A percentile compares a stretch with the other conserved stretches of the same genome.
Evolutionary conservation across 2,113 vertebrate species (phyloP).

Genomic region (Mugil cephalus): DNA sequence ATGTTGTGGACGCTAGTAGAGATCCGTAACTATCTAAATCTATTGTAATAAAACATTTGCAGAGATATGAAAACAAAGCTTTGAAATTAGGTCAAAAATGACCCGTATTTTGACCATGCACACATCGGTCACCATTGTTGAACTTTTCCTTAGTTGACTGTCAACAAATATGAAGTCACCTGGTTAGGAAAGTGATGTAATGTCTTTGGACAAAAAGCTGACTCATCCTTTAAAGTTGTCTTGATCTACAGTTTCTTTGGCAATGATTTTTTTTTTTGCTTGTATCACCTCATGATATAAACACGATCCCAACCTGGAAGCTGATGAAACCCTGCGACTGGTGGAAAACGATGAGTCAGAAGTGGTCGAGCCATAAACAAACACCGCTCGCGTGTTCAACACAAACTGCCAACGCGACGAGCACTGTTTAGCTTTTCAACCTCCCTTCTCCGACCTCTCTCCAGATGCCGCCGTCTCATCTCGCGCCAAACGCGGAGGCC

Average conservation of each 20-base stretch:
- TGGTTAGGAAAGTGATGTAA: background rate
- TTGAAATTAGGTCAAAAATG: background rate
- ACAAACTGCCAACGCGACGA: background rate
- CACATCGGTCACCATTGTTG: constrained; percentile 5
- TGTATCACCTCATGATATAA: background rate
- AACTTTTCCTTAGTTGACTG: constrained; percentile 23
- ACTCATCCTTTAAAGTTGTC: no score
- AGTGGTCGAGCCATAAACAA: background rate
- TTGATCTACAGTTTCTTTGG: no score
- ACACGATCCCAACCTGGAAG: background rate
- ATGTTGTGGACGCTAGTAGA: background rate
- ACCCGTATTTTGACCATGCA: constrained; percentile 10
- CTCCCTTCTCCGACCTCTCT: background rate
- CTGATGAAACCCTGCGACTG: background rate
- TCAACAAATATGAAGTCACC: constrained; percentile 39
- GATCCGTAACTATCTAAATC: background rate
- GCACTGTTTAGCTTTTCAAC: background rate
- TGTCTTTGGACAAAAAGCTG: background rate
- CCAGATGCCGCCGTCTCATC: constrained; percentile 30
- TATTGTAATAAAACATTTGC: no score
- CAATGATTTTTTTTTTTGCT: no score
- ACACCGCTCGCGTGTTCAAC: constrained; percentile 10
- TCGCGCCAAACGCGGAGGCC: constrained; percentile 22
- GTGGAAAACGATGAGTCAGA: constrained; percentile 22
- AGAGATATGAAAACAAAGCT: background rate